Base-by-base conservation (phyloP, 2,113 vertebrate genomes). In the Epinephelus moara region DNA sequence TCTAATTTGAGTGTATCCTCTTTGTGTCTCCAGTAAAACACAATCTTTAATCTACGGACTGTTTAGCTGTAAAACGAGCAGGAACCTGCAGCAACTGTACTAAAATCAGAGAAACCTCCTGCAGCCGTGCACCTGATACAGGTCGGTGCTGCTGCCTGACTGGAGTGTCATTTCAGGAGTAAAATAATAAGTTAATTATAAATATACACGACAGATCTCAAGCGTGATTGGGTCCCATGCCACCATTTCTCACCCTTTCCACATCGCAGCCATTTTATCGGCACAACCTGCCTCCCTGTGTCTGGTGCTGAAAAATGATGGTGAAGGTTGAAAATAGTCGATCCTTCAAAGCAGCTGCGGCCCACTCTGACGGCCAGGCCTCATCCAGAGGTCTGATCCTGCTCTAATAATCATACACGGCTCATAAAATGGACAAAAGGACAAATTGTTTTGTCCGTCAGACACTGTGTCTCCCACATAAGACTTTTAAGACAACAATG, bases 401-500 rank as follows among this genome's bases (percentile, higher is more conserved):
- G n/a, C n/a, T 23, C 11, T 10, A 1, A 56, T 14, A 6, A 49
- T 63, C 62, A 42, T 19, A 33, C 23, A 11, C 25, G 49, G 76
- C 70, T 59, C 52, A 33, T 53, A 63, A 50, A 63, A 49, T 4
- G 6, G 9, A 78, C n/a, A 21, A 10, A 27, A 23, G 8, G 8
- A 49, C 19, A 14, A 61, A 37, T 7, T 45, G 2, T 45, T 45
- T 12, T 33, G 19, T 63, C 72, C 50, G 12, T 56, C 10, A 27
- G 57, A 21, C 2, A 0, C 25, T 3, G 17, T 9, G 21, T 27
- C 61, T 57, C 25, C 40, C 49, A 27, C 47, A 68, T 30, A 23
- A 30, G 66, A 64, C 62, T 66, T 10, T 68, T 74, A n/a, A 70
- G 60, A 71, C 71, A 47, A 80, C 74, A 50, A 2, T 8, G 25